Evolutionary conservation across 2,888 invertebrate species (phyloP), one percentile per base, ranked within the genome.

Genomic region (Leucophenga maculata): DNA sequence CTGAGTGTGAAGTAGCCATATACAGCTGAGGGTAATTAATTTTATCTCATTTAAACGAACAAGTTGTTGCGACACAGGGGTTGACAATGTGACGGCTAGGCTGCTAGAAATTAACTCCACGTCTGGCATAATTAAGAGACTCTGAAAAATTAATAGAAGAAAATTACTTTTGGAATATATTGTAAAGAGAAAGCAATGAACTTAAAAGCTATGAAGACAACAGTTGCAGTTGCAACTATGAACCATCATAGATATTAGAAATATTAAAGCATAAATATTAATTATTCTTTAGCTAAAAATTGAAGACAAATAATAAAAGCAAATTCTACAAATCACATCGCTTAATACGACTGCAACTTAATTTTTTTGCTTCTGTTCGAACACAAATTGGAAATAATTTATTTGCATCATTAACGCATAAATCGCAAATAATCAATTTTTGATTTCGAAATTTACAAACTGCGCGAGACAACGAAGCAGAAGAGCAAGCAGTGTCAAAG

Each of bases 381-480:
- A n/a, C 14, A 26, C 22, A 26, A 26, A 39, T 60, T 39, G 48
- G 75, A 78, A 76, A 77, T 83, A 83, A 83, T 80, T 80, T 80
- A 80, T 83, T 80, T 81, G 76, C 73, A 65, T 73, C 80, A 78
- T 80, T 81, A 83, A 80, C 72, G 80, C 69, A 75, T 71, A 79
- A 80, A 80, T 80, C 74, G 80, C 80, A 81, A 82, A 83, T 82
- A 83, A 83, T 80, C 78, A 81, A 82, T 80, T 81, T 81, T 73
- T 72, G 65, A 48, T 69, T 64, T 26, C 31, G 50, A 18, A 64
- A 26, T 26, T 26, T 26, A 26, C 26, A 26, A 26, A 26, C 26
- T 26, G 18, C 73, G 14, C 62, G 32, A 31, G 65, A 65, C 67
- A 54, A 68, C 54, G 18, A 16, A 18, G 31, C 26, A 14, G 64